Evolutionary conservation across 2,113 vertebrate species (phyloP).

Genomic region (Cyprinus carpio): DNA sequence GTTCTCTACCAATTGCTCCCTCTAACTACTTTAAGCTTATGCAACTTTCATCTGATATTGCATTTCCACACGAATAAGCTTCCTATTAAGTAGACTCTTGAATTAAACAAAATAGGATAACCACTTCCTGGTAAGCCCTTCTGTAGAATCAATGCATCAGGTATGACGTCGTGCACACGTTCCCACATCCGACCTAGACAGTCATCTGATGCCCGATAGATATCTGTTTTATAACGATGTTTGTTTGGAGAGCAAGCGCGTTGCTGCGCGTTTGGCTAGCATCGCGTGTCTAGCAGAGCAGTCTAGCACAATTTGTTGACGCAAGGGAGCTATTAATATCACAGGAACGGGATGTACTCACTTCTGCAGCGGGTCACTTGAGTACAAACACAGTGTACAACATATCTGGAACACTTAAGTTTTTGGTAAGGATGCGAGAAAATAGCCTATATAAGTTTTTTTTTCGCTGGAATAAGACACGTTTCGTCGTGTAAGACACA

Average conservation of each 20-base stretch:
- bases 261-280: slow-evolving; percentile 59
- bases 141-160: not conserved
- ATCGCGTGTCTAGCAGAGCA: slow-evolving; percentile 72
- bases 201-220: slow-evolving; percentile 57
- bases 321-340: slow-evolving; percentile 82
- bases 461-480: not conserved
- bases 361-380: slow-evolving; percentile 72
- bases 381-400: slow-evolving; percentile 66
- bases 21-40: not conserved
- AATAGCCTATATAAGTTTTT: not conserved
- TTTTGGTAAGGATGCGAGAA: not conserved
- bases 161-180: not conserved
- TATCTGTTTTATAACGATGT: slow-evolving; percentile 65
- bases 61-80: not conserved
- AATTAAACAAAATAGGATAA: not conserved
- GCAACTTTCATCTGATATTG: not conserved
- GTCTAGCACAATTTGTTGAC: slow-evolving; percentile 76
- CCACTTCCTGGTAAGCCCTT: slow-evolving; percentile 3
- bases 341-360: slow-evolving; percentile 76
- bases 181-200: slow-evolving; percentile 24
- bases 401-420: slow-evolving; percentile 19
- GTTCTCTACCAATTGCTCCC: not conserved
- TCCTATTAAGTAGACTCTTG: not conserved
- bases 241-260: slow-evolving; percentile 60
- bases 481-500: not conserved